These are phyloP conservation scores for Anastrepha obliqua DNA, from an alignment of 1,140 invertebrate species.

Conservation along the genomic window DNA sequence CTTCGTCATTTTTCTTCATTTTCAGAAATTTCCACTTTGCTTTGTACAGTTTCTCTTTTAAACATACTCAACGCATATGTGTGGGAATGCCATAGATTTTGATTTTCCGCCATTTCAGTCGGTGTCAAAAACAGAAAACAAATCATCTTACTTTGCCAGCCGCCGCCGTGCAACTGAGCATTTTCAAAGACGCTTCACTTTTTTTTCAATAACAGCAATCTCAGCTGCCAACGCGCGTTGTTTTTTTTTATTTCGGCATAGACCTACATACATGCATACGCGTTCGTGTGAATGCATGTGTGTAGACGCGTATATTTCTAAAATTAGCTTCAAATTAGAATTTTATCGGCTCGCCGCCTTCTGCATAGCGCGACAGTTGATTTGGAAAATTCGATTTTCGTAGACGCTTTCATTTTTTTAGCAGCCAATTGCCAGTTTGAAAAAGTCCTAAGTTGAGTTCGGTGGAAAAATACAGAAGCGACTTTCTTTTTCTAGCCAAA, in stretches of 20 bases:
- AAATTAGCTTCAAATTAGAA: slow-evolving; percentile 13
- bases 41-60: neutral
- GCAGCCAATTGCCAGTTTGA: neutral
- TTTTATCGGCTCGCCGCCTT: neutral
- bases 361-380: neutral
- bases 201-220: neutral
- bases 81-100: neutral
- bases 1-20: slow-evolving; percentile 21
- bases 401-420: neutral
- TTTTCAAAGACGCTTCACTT: neutral
- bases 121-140: slow-evolving; percentile 29
- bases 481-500: no score
- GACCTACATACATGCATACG: neutral
- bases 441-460: neutral
- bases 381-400: slow-evolving; percentile 9
- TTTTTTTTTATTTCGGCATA: neutral
- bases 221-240: neutral
- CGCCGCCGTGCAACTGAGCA: neutral
- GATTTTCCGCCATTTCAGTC: neutral
- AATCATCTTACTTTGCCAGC: slow-evolving; percentile 28
- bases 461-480: no score
- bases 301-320: neutral
- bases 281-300: neutral
- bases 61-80: neutral
- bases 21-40: neutral